phyloP scores from a whole-genome alignment of 2,113 vertebrate species.

The Struthio camelus region DNA sequence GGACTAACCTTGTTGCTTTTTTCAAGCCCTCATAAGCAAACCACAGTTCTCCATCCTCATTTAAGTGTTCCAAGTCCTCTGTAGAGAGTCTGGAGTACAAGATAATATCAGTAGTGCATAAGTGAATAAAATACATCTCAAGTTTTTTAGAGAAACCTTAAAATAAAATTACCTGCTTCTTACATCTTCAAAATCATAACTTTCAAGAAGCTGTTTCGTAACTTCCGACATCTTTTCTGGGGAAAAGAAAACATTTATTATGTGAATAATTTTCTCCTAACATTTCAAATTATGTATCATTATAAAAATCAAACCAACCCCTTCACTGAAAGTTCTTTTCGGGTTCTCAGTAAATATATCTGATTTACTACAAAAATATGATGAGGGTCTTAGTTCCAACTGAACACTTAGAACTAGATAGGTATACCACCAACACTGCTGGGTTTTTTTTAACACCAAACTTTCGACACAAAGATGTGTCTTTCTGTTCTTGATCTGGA shows the following conservation, averaged over 20 bases:
- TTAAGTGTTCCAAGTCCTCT: constrained; percentile 82
- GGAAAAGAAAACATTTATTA: not conserved
- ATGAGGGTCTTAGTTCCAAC: not conserved
- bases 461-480: not conserved
- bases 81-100: constrained; percentile 77
- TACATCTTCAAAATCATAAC: constrained; percentile 83
- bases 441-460: not conserved
- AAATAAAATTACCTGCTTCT: constrained; percentile 79
- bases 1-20: constrained; percentile 87
- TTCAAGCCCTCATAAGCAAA: constrained; percentile 88
- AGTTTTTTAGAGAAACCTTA: not conserved
- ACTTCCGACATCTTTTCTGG: constrained; percentile 89
- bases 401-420: not conserved
- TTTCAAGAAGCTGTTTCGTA: constrained; percentile 85
- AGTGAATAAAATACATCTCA: not conserved
- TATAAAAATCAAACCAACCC: not conserved
- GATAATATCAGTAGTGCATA: not conserved
- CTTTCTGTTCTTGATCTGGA: not conserved
- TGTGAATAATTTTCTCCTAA: not conserved
- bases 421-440: rapidly evolving
- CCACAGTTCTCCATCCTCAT: constrained; percentile 87
- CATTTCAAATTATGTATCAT: not conserved
- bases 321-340: not conserved
- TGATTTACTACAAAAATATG: not conserved
- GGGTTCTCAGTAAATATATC: not conserved